phyloP scores from a whole-genome alignment of 2,888 invertebrate species.

The Theristus sp. region DNA sequence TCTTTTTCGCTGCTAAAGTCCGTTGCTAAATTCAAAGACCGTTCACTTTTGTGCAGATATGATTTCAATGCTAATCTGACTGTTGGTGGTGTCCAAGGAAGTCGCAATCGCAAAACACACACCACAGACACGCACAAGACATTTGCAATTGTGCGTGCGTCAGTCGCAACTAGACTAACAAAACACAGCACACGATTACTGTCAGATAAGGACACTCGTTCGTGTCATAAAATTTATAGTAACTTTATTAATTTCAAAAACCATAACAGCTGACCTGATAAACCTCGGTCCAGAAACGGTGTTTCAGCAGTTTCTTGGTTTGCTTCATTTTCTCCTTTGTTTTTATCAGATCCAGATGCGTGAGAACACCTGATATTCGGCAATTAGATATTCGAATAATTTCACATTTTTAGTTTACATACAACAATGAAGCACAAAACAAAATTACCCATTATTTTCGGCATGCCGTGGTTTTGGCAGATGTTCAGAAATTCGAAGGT shows the following conservation, averaged over 20 bases:
- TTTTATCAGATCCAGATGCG: constrained; percentile 81
- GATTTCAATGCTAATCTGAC: no score
- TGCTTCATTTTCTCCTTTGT: constrained; percentile 67
- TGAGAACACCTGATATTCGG: constrained; percentile 90
- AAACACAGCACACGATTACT: background rate
- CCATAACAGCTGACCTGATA: constrained; percentile 52
- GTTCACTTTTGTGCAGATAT: no score
- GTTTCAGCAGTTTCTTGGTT: constrained; percentile 88
- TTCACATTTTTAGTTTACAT: constrained; percentile 54
- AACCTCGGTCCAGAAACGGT: constrained; percentile 98
- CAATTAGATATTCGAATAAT: constrained; percentile 51
- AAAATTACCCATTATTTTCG: constrained; percentile 1
- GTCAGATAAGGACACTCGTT: background rate
- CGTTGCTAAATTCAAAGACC: no score
- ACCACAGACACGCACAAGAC: no score
- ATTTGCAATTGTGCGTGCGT: no score
- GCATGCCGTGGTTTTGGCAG: constrained; percentile 47
- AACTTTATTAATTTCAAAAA: no score
- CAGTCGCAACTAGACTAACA: no score
- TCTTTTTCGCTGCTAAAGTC: no score
- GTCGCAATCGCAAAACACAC: no score
- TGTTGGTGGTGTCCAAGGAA: no score
- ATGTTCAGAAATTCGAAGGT: constrained; percentile 96
- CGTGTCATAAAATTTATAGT: no score
- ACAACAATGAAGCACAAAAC: constrained; percentile 3